phyloP scores from a whole-genome alignment of 2,113 vertebrate species.

The Tympanuchus pallidicinctus region DNA sequence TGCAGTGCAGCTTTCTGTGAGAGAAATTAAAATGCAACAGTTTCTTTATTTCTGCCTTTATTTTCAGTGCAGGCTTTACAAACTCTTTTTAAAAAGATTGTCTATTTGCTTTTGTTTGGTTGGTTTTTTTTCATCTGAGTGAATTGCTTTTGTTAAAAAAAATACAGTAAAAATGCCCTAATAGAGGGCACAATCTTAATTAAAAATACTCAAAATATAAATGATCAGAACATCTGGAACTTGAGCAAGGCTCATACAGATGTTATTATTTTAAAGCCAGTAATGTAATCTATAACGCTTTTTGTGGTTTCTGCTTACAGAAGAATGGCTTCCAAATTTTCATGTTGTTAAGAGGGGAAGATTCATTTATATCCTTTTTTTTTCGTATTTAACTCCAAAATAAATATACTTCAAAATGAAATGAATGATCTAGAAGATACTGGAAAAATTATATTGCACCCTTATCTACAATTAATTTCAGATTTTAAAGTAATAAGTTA shows the following conservation, averaged over 20 bases:
- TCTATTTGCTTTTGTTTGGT: neutral
- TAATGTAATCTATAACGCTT: neutral
- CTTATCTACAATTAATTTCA: neutral
- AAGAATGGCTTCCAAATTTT: neutral
- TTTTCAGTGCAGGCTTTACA: neutral
- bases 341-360: neutral
- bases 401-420: neutral
- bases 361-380: neutral
- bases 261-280: neutral
- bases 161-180: neutral
- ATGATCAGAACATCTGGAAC: neutral
- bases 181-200: neutral
- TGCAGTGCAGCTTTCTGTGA: neutral
- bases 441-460: neutral
- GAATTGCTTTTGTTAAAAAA: neutral
- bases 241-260: neutral
- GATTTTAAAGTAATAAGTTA: neutral
- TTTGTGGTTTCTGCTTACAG: neutral
- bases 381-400: neutral
- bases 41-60: neutral
- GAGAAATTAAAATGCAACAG: neutral
- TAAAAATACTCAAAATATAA: neutral
- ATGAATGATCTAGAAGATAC: neutral
- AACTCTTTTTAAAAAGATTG: neutral
- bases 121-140: neutral